Evolutionary conservation across 2,888 invertebrate genomes (phyloP), one percentile per base, ranked within the genome.

Genomic region (Dolichopus griseipennis): DNA sequence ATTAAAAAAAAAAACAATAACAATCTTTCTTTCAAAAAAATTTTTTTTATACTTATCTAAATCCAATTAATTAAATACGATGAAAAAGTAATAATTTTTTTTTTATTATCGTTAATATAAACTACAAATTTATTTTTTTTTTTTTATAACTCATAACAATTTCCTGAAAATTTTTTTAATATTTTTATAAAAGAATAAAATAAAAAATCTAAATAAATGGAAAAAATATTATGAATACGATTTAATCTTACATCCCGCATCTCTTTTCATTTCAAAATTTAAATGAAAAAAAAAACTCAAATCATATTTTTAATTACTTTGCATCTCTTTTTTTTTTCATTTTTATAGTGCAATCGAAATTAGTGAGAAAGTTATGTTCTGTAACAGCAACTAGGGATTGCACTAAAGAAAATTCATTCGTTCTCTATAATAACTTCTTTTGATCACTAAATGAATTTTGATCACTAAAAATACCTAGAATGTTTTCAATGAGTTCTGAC

Each of bases 71-170:
- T 52, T 52, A 52, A 18, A 52, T 12, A 52, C 4, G n/a, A 15
- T 15, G 18, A 52, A 52, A 52, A 52, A 15, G 18, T 52, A 52
- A 52, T 52, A 52, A 52, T 52, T 52, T 41, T 52, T 52, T 52
- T 41, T 52, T 52, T 52, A 52, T 52, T 52, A 52, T 52, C 52
- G 18, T 52, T 52, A 52, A 52, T 18, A 52, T 52, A n/a, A n/a
- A n/a, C n/a, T n/a, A 52, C 27, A 27, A 2, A 27, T 27, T 27
- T 27, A 27, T 27, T 27, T 27, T 27, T 27, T n/a, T 15, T 43
- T 52, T 52, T 52, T 52, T 52, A 52, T 52, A 52, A 52, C 18
- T 52, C 52, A 52, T 52, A 52, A 52, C 18, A 52, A 52, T 52
- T 52, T 52, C 52, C 52, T 52, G 52, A 52, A 52, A 52, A 52